Conservation (phyloP, 2,797 vertebrate species). For the Lagorchestes hirsutus region DNA sequence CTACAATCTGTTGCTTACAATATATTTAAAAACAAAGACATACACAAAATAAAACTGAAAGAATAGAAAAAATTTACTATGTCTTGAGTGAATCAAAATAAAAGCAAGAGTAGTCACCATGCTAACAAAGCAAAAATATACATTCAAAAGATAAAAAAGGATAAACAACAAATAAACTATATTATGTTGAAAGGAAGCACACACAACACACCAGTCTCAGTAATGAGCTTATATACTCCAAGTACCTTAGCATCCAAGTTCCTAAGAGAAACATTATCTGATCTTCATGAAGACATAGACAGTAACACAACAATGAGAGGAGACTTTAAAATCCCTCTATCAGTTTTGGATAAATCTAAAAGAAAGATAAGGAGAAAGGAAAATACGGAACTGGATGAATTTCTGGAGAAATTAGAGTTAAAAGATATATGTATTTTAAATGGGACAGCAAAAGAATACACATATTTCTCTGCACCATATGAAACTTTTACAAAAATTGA, state of each 20-base stretch:
- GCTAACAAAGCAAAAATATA: neutral
- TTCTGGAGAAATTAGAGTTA: neutral
- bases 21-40: neutral
- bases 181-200: neutral
- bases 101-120: neutral
- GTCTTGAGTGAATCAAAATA: neutral
- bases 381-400: neutral
- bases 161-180: neutral
- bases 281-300: neutral
- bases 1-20: neutral
- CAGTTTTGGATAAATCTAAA: neutral
- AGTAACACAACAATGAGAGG: neutral
- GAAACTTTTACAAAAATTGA: neutral
- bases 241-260: neutral
- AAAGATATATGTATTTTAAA: neutral
- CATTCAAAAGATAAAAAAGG: neutral
- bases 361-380: neutral
- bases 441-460: neutral
- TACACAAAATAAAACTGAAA: neutral
- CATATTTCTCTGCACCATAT: neutral
- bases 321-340: neutral
- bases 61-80: neutral
- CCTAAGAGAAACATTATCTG: neutral
- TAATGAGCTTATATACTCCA: neutral
- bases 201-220: neutral